Conservation (phyloP, 1,140 invertebrate genomes). For the Paraescarpia echinospica region DNA sequence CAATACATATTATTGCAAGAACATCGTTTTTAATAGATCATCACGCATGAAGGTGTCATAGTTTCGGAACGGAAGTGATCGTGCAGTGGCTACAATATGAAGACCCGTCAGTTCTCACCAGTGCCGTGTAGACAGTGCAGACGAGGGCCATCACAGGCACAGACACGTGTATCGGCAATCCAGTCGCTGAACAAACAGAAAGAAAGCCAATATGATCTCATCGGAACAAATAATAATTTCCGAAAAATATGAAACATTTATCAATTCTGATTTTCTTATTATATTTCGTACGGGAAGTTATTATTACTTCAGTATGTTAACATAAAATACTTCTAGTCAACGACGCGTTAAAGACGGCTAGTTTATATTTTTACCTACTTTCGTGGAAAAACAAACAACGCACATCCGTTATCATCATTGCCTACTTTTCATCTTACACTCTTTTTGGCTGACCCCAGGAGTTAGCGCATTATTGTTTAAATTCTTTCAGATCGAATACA, state of each 20-base stretch:
- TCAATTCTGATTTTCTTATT: not conserved
- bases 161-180: constrained; percentile 71
- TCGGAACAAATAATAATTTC: too few species aligned
- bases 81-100: too few species aligned
- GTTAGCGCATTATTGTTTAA: not conserved
- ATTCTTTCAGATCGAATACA: not conserved
- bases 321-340: not conserved
- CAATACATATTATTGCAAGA: too few species aligned
- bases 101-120: constrained; percentile 66
- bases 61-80: too few species aligned
- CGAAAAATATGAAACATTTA: too few species aligned
- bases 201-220: constrained; percentile 73
- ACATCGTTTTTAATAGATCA: too few species aligned
- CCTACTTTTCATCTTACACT: not conserved
- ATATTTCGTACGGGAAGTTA: not conserved
- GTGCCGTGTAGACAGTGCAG: constrained; percentile 82
- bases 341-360: not conserved
- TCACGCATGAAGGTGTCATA: too few species aligned
- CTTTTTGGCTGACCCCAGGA: not conserved
- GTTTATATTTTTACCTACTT: not conserved
- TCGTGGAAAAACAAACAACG: not conserved
- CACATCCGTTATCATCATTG: not conserved
- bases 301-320: not conserved
- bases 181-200: constrained; percentile 85
- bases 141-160: constrained; percentile 80